Conservation (phyloP, 2,113 vertebrate species). For the Eurystomus gularis region DNA sequence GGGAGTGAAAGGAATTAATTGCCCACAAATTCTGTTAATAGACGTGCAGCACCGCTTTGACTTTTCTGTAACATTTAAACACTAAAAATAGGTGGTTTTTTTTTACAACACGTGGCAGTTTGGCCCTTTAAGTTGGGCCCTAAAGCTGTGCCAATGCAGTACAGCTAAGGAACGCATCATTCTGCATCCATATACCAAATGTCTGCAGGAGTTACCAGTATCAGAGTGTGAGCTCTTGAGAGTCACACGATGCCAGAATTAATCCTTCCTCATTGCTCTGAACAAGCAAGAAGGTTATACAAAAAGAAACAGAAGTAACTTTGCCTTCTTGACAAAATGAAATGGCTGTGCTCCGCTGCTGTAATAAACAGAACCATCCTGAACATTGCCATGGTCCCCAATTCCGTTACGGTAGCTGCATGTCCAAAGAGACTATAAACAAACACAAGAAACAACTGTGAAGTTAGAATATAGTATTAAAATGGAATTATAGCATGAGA, state of each 20-base stretch:
- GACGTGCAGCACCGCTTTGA: not conserved
- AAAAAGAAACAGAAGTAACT: not conserved
- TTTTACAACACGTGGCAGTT: not conserved
- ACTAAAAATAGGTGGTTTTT: not conserved
- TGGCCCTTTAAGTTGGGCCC: not conserved
- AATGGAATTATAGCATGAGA: not conserved
- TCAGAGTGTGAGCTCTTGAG: not conserved
- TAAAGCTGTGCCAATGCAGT: not conserved
- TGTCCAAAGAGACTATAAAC: not conserved
- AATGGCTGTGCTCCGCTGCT: not conserved
- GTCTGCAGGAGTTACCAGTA: not conserved
- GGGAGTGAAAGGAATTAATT: not conserved
- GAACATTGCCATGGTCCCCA: accelerated
- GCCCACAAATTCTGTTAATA: not conserved
- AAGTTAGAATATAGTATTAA: not conserved
- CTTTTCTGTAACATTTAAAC: not conserved
- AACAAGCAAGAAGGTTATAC: not conserved
- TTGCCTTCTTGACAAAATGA: not conserved
- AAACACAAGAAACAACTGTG: not conserved
- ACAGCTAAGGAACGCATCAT: not conserved
- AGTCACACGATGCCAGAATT: not conserved
- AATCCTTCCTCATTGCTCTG: not conserved
- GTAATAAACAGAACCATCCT: accelerated
- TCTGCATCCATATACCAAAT: not conserved
- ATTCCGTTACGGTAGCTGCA: accelerated